Evolutionary conservation across 2,888 invertebrate species (phyloP).

Genomic region (Lasioglossum pauxillum): DNA sequence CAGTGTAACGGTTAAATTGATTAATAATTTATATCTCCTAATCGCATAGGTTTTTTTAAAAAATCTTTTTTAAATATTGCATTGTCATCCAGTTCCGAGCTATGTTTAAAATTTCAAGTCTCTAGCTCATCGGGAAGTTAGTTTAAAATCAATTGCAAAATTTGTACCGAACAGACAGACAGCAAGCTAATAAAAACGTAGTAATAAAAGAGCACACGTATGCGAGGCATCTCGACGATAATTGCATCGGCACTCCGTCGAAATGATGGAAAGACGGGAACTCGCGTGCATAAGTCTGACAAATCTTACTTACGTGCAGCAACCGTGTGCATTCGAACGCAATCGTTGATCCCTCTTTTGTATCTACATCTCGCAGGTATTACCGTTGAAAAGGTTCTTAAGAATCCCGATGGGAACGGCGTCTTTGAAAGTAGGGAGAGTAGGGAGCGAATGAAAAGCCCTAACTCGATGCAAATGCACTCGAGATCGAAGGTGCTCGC

Average conservation of each 20-base stretch:
- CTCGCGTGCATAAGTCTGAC: not conserved
- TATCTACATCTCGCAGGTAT: conserved; percentile 6
- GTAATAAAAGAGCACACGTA: not conserved
- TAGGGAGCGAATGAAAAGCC: not conserved
- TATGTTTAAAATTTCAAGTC: too few relatives aligned
- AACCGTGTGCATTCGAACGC: conserved; percentile 10
- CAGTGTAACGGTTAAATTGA: too few relatives aligned
- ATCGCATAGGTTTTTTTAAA: too few relatives aligned
- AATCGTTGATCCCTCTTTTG: conserved; percentile 14
- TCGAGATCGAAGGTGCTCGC: conserved; percentile 42
- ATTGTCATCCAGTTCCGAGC: too few relatives aligned
- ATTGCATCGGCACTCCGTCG: not conserved
- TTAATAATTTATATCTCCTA: too few relatives aligned
- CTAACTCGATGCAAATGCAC: conserved; percentile 41
- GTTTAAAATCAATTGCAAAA: too few relatives aligned
- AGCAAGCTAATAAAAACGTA: too few relatives aligned
- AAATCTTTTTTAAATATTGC: too few relatives aligned
- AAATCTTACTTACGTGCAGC: not conserved
- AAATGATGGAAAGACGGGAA: not conserved
- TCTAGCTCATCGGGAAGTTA: too few relatives aligned
- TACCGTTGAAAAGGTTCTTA: not conserved
- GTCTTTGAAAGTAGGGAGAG: not conserved
- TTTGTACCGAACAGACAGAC: too few relatives aligned
- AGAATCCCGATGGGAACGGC: not conserved
- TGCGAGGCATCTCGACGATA: not conserved